phyloP scores from a whole-genome alignment of 2,113 vertebrate genomes.

The Vidua chalybeata region DNA sequence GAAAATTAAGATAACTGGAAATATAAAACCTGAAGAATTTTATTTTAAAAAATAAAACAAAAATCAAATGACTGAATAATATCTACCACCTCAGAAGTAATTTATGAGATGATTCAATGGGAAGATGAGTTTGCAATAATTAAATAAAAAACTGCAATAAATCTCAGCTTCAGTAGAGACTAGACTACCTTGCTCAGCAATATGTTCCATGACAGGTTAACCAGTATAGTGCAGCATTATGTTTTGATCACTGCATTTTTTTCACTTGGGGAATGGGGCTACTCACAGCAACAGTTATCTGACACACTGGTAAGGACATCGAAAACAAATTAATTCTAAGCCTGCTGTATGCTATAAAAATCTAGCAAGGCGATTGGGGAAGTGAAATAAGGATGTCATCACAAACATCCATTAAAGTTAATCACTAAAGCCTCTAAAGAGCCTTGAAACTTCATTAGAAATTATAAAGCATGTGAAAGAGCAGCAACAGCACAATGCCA shows the following conservation, averaged over 20 bases:
- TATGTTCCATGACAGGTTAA: not conserved
- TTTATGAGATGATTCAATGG: not conserved
- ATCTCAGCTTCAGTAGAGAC: not conserved
- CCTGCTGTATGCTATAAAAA: not conserved
- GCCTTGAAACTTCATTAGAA: not conserved
- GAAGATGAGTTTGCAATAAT: not conserved
- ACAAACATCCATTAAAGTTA: not conserved
- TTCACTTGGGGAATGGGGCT: not conserved
- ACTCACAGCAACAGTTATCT: not conserved
- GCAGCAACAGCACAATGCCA: not conserved
- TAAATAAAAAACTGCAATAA: not conserved
- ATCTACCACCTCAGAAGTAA: not conserved
- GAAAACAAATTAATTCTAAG: not conserved
- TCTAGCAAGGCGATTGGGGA: not conserved
- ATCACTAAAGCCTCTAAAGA: not conserved
- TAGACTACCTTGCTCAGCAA: not conserved
- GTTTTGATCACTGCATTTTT: not conserved
- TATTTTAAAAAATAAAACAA: not conserved
- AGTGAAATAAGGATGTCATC: not conserved
- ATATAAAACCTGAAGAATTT: not conserved
- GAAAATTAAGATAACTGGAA: not conserved
- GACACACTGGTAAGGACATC: not conserved
- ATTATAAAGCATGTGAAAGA: not conserved
- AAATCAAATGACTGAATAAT: not conserved
- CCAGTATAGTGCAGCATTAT: not conserved